Conservation (phyloP, 2,888 invertebrate genomes). For the Stratiomys singularior region DNA sequence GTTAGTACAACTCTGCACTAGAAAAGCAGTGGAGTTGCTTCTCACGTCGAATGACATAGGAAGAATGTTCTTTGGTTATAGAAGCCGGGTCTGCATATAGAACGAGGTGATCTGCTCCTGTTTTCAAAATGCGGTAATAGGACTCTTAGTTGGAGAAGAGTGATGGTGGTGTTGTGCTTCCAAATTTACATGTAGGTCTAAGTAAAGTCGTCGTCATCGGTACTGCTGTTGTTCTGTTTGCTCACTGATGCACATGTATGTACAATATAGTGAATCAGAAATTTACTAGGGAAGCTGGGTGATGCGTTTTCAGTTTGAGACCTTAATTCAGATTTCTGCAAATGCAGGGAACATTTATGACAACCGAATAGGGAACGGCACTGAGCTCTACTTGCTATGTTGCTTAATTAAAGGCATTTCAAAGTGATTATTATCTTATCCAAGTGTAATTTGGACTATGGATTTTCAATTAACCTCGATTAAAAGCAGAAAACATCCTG, state of each 20-base stretch:
- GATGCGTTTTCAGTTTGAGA: conserved; percentile 40
- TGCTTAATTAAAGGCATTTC: conserved; percentile 10
- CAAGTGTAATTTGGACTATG: conserved; percentile 27
- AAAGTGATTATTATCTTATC: not conserved
- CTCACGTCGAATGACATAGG: conserved; percentile 35
- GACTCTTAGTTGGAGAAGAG: not conserved
- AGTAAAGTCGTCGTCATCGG: not conserved
- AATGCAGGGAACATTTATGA: conserved; percentile 41
- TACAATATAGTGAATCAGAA: not conserved
- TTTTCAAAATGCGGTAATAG: conserved; percentile 46
- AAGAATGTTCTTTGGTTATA: not conserved
- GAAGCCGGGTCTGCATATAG: conserved; percentile 33
- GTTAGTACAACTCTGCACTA: conserved; percentile 21
- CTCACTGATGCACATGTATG: not conserved
- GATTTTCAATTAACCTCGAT: conserved; percentile 30
- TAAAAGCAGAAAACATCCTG: too few relatives aligned
- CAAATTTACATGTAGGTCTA: conserved; percentile 20
- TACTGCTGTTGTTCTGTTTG: not conserved
- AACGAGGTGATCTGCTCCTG: conserved; percentile 47
- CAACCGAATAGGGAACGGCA: not conserved
- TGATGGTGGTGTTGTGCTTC: conserved; percentile 6
- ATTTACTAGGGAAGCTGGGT: conserved; percentile 29
- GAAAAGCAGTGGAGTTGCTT: conserved; percentile 47
- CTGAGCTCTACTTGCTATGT: not conserved
- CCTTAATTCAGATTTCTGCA: conserved; percentile 36